Base-by-base conservation (phyloP, 1,140 invertebrate species). In the Ditylenchus dipsaci region DNA sequence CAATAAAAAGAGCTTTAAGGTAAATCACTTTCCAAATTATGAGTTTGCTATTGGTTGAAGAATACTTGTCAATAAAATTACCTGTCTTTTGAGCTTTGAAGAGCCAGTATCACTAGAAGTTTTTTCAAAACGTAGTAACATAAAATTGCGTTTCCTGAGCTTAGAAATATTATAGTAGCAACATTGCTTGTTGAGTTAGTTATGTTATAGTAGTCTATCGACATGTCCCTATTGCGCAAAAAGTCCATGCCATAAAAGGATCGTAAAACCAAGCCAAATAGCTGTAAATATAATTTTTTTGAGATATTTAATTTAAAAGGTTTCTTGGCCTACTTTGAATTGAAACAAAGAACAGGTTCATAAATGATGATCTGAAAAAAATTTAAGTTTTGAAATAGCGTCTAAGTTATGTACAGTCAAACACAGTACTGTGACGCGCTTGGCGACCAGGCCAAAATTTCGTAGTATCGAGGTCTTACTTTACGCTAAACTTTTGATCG, bases 171-270 rank as follows among this genome's bases (percentile, higher is more conserved):
- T 5, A 17, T 17, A 8, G 49, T 53, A 17, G 23, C 49, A 53
- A 17, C 15, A 53, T 53, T 53, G 3, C 3, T 17, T 53, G 15
- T 53, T 21, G 23, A 19, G 15, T 53, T 19, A 19, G 23, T 21
- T 8, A 26, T 53, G 49, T 17, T 53, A 21, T 53, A 26, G 49
- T 53, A 53, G 3, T 53, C n/a, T 53, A 53, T 53, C 1, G 49
- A 53, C 23, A 19, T 53, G 15, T 19, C 23, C 49, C 49, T 53
- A 15, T 53, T 19, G 3, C 3, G 3, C 3, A 21, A 17, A 53
- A 21, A 53, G 19, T 21, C n/a, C 59, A 61, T 61, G 29, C 59
- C 59, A n/a, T 61, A 61, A 33, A 61, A 19, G 59, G 59, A n/a
- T 61, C 27, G 29, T n/a, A 26, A 21, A 61, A 61, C 59, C 59